Evolutionary conservation across 1,140 invertebrate genomes (phyloP), one percentile per base, ranked within the genome.

Genomic region (Heliconius himera): DNA sequence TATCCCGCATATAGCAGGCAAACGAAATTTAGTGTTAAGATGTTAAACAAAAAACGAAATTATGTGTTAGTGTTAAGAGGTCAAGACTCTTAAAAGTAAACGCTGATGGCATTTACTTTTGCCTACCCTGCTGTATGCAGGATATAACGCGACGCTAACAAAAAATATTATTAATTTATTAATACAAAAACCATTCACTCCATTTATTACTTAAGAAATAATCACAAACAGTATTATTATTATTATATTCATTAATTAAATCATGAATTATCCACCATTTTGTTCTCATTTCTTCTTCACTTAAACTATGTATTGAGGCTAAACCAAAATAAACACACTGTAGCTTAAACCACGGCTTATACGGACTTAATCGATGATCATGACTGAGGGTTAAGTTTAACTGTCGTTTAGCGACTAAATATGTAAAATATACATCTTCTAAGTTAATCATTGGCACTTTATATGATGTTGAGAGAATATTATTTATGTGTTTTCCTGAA

Each of bases 401-500:
- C 8, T 76, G 76, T 18, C 76, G 72, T 38, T 84, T 88, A 0
- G 90, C 84, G 13, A 94, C 92, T 20, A 91, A 38, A 49, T 92
- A 90, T 1, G 93, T 93, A 60, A 94, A 88, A 76, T 91, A 93
- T 0, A 94, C 87, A 46, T 94, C 93, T 83, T 94, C 93, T 76
- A 92, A 73, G n/a, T 93, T 93, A 1, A 93, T 84, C 18, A 93
- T 74, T 0, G 92, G 90, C 0, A 90, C 82, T 22, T 74, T 71
- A 33, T 78, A 81, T 0, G 91, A 84, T 0, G 84, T 78, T 6
- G 83, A 38, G 8, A 89, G 46, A 5, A 94, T 89, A 0, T 81
- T 78, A 2, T 76, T 36, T 3, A 93, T 80, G 56, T 90, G 84
- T 38, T 85, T 83, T 11, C 89, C 93, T 94, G 87, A 73, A 89